These are phyloP conservation scores for Olivierus martensii DNA, from an alignment of 1,140 invertebrate genomes.

Conservation along the genomic window DNA sequence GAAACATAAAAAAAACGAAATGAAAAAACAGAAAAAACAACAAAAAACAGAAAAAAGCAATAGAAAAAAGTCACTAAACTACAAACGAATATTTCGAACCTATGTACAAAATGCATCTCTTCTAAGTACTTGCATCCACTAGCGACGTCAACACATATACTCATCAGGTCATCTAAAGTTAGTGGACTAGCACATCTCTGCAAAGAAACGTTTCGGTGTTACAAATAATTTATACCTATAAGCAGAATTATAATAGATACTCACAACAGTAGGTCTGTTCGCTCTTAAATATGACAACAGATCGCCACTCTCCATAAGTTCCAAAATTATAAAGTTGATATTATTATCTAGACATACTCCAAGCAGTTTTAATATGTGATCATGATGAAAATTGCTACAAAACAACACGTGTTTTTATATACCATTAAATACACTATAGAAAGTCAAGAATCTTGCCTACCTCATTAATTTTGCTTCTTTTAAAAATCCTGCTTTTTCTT, in stretches of 20 bases:
- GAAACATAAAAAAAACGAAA: too few species aligned
- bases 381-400: slow-evolving; percentile 76
- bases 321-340: slow-evolving; percentile 83
- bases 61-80: not conserved
- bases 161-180: slow-evolving; percentile 63
- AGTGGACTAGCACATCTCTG: slow-evolving; percentile 29
- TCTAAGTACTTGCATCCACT: slow-evolving; percentile 82
- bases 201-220: too few species aligned
- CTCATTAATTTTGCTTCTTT: slow-evolving; percentile 95
- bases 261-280: slow-evolving; percentile 51
- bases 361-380: slow-evolving; percentile 80
- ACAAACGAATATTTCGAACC: slow-evolving; percentile 30
- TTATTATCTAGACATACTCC: slow-evolving; percentile 90
- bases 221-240: too few species aligned
- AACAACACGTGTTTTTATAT: not conserved
- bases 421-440: too few species aligned
- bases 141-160: slow-evolving; percentile 89
- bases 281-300: slow-evolving; percentile 71
- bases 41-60: too few species aligned
- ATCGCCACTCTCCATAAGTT: slow-evolving; percentile 94
- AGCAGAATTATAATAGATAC: slow-evolving; percentile 14
- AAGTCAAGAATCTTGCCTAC: slow-evolving; percentile 18
- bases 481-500: slow-evolving; percentile 84
- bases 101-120: slow-evolving; percentile 90
- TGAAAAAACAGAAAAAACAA: too few species aligned